These are phyloP conservation scores for Drosophila sucinea DNA, from an alignment of 1,140 invertebrate genomes.

Conservation along the genomic window DNA sequence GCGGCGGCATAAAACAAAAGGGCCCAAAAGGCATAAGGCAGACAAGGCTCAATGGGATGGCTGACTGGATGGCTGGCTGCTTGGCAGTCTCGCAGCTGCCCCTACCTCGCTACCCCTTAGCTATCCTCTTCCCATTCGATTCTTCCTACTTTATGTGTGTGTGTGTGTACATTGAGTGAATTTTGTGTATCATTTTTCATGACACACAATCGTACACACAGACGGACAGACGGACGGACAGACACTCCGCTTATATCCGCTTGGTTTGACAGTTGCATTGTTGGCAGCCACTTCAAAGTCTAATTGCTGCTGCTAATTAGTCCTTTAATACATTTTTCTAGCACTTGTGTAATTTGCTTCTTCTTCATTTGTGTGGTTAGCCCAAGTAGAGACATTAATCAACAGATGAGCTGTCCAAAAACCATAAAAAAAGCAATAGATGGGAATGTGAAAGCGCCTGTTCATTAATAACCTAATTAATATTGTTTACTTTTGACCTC, in stretches of 20 bases:
- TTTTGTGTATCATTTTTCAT: slow-evolving; percentile 78
- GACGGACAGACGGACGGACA: not conserved
- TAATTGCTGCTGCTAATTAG: slow-evolving; percentile 76
- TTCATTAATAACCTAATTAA: slow-evolving; percentile 33
- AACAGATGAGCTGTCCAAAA: slow-evolving; percentile 34
- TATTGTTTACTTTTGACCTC: not conserved
- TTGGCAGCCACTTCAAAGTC: slow-evolving; percentile 72
- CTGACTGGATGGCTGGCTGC: slow-evolving; percentile 5
- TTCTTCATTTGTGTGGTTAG: slow-evolving; percentile 9
- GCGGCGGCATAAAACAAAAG: slow-evolving; percentile 78
- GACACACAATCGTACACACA: slow-evolving; percentile 56
- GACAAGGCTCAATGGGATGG: slow-evolving; percentile 36
- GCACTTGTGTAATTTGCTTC: slow-evolving; percentile 15
- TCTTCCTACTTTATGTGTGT: slow-evolving; percentile 11
- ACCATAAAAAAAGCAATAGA: slow-evolving; percentile 27
- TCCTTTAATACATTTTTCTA: slow-evolving; percentile 45
- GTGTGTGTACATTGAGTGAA: slow-evolving; percentile 36
- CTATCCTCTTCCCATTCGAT: not conserved
- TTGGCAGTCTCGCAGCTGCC: slow-evolving; percentile 54
- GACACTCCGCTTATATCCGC: slow-evolving; percentile 30
- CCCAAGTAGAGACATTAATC: slow-evolving; percentile 47
- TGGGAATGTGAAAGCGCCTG: not conserved
- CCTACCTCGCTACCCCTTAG: slow-evolving; percentile 38
- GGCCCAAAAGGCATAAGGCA: slow-evolving; percentile 67
- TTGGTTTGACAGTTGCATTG: slow-evolving; percentile 65